phyloP scores from a whole-genome alignment of 2,888 invertebrate genomes.

The Drosophila histrio region DNA sequence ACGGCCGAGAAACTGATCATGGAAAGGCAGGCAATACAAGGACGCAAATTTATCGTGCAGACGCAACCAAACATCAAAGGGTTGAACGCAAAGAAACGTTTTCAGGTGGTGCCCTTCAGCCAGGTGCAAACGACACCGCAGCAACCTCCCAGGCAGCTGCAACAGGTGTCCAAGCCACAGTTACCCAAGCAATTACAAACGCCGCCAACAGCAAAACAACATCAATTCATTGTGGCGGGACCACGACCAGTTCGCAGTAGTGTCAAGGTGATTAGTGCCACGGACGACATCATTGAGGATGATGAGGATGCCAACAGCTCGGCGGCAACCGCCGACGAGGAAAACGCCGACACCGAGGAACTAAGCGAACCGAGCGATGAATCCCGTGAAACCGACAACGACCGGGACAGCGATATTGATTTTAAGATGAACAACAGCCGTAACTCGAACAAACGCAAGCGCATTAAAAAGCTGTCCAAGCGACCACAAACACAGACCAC shows the following conservation, averaged over 20 bases:
- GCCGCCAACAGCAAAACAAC: conserved; percentile 4
- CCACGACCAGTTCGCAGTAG: conserved; percentile 36
- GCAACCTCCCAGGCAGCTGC: conserved; percentile 13
- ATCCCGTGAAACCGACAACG: conserved; percentile 84
- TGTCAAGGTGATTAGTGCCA: conserved; percentile 37
- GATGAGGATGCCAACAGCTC: conserved; percentile 62
- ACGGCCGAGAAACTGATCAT: conserved; percentile 65
- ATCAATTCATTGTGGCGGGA: not conserved
- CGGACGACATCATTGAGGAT: conserved; percentile 52
- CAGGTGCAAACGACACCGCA: conserved; percentile 26
- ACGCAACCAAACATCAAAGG: conserved; percentile 57
- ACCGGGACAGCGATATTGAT: conserved; percentile 87
- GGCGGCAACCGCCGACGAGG: conserved; percentile 64
- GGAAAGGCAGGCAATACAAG: conserved; percentile 60
- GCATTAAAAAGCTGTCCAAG: conserved; percentile 42
- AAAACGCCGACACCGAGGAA: conserved; percentile 75
- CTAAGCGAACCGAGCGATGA: conserved; percentile 85
- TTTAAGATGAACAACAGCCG: conserved; percentile 86
- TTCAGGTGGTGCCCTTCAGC: conserved; percentile 37
- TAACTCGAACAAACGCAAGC: conserved; percentile 76
- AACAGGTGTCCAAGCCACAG: conserved; percentile 19
- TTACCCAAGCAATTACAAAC: conserved; percentile 21
- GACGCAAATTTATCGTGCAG: conserved; percentile 70
- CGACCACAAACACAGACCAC: conserved; percentile 19
- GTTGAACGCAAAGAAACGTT: conserved; percentile 65